Evolutionary conservation across 2,797 vertebrate species (phyloP), one percentile per base, ranked within the genome.

Genomic region (Apogon talboti): DNA sequence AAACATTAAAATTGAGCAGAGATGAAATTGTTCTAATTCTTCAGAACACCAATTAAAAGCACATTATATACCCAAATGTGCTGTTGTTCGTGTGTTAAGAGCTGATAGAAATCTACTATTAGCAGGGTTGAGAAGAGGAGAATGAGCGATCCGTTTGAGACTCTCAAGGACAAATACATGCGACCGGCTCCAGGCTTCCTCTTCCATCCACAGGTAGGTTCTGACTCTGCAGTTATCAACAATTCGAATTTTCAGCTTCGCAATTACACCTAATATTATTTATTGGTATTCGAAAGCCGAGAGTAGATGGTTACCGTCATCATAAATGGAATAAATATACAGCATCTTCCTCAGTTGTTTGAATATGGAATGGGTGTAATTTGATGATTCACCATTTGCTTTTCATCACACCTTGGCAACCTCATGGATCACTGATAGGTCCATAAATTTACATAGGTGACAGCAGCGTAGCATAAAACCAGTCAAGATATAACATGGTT

Each of bases 41-140:
- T 65, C 45, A 0, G 44, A 64, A 46, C 16, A 15, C 6, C 43
- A 4, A 52, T 18, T 41, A 6, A 9, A 41, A 54, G 1, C 37
- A 10, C 2, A 19, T 18, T 37, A 14, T 30, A 50, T 37, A 28
- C 6, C 7, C 12, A 24, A 37, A n/a, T 67, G n/a, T 68, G 15
- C 55, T 55, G 40, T 38, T 69, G 24, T 64, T 11, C 66, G 44
- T 81, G 66, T 69, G 51, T 80, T 89, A 89, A 91, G 87, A 93
- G 78, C 92, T 94, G 76, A 94, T 88, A 79, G 84, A 94, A 95
- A 93, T 98, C 93, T 94, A 95, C 92, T 89, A 88, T 97, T 96
- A 96, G 94, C 97, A 99, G 98, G 96, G 98, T 99, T 96, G 98
- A 99, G 92, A 99, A 99, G 93, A 97, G 98, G 95, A 99, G 99